Percentiles rank a stretch among this genome's conserved stretches.
Evolutionary conservation across 2,888 invertebrate species (phyloP).

Genomic region (Cenopis cana): DNA sequence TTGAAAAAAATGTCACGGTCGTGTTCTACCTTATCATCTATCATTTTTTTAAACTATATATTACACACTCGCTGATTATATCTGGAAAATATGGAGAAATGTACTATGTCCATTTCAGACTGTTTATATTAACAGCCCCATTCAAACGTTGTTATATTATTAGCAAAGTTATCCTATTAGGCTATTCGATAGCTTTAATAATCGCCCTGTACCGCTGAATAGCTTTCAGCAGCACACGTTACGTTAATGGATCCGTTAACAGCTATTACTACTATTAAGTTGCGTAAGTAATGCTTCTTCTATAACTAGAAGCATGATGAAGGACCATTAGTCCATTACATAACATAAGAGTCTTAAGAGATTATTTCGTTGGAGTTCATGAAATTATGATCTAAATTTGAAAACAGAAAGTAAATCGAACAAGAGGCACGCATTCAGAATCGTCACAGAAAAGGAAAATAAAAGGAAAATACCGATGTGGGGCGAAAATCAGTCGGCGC

Average conservation of each 20-base stretch:
- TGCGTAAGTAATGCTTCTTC: slow-evolving; percentile 12
- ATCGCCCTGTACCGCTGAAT: slow-evolving; percentile 66
- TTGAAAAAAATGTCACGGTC: too few relatives aligned
- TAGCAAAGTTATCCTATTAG: slow-evolving; percentile 66
- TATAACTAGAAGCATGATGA: slow-evolving; percentile 7
- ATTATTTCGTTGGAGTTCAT: slow-evolving; percentile 7
- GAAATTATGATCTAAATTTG: slow-evolving; percentile 44
- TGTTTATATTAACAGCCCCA: not conserved
- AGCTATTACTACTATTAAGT: slow-evolving; percentile 22
- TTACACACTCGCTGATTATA: not conserved
- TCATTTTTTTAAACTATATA: too few relatives aligned
- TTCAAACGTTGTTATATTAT: slow-evolving; percentile 52
- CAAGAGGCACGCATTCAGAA: slow-evolving; percentile 51
- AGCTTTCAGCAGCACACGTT: slow-evolving; percentile 45
- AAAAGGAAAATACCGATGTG: slow-evolving; percentile 54
- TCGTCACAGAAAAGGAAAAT: slow-evolving; percentile 56
- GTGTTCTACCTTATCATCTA: too few relatives aligned
- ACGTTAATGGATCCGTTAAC: slow-evolving; percentile 35
- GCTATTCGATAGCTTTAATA: slow-evolving; percentile 56
- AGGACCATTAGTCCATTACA: not conserved
- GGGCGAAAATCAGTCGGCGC: slow-evolving; percentile 61
- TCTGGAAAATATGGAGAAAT: not conserved
- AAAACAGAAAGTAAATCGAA: slow-evolving; percentile 56
- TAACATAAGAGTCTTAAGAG: not conserved
- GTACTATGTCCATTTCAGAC: not conserved